A percentile compares a stretch with the other conserved stretches of the same genome.
Evolutionary conservation across 2,113 vertebrate species (phyloP).

Genomic region (Barbus barbus): DNA sequence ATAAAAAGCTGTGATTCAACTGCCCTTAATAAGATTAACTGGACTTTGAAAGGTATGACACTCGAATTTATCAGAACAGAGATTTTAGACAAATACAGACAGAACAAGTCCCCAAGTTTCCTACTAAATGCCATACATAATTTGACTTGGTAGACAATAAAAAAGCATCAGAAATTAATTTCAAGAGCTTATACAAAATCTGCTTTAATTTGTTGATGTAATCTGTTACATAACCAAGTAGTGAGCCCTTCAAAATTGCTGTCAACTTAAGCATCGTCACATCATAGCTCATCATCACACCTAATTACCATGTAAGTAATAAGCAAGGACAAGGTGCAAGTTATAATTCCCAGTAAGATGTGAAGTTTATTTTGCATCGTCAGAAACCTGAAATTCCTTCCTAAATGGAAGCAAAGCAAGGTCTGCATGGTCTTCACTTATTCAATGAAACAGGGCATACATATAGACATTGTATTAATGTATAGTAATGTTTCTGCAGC

Average conservation of each 20-base stretch:
- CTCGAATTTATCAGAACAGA: background rate
- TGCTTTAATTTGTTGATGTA: constrained; percentile 17
- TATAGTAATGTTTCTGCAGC: too few species aligned
- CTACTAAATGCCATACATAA: background rate
- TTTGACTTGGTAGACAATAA: background rate
- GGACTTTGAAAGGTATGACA: background rate
- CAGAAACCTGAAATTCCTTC: background rate
- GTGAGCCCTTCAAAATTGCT: background rate
- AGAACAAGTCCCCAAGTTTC: background rate
- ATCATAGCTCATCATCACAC: background rate
- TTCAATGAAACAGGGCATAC: background rate
- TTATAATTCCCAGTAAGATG: background rate
- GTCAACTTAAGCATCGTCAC: background rate
- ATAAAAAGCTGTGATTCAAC: background rate
- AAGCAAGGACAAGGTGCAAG: background rate
- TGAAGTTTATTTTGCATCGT: background rate
- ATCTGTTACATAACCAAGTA: background rate
- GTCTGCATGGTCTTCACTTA: background rate
- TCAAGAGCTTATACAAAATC: background rate
- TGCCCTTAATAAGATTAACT: background rate
- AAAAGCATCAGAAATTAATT: background rate
- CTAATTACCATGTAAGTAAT: background rate
- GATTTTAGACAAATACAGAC: background rate
- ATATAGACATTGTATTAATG: background rate
- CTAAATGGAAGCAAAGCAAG: background rate